Percentiles rank a stretch among this genome's conserved stretches.
Conservation (phyloP, 2,888 invertebrate species). For the Noctuana brunneofusca region DNA sequence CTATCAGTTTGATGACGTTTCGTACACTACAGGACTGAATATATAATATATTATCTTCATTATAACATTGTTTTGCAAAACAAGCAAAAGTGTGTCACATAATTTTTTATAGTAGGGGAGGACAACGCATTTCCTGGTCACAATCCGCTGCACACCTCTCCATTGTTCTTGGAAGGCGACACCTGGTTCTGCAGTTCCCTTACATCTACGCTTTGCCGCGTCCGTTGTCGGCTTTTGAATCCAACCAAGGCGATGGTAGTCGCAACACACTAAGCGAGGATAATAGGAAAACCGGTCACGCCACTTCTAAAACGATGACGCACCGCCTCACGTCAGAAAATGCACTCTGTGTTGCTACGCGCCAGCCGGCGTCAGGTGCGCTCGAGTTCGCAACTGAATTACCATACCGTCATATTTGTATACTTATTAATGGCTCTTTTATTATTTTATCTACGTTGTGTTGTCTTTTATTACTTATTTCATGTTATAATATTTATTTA, state of each 20-base stretch:
- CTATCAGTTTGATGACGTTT: constrained; percentile 1
- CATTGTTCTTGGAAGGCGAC: constrained; percentile 71
- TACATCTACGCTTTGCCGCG: constrained; percentile 46
- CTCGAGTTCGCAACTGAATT: constrained; percentile 17
- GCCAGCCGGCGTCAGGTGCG: constrained; percentile 10
- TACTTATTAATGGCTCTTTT: background rate
- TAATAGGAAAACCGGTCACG: constrained; percentile 69
- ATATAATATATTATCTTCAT: background rate
- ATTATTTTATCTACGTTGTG: too few species aligned
- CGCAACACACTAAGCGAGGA: constrained; percentile 62
- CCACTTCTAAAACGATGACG: constrained; percentile 53
- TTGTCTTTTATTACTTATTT: too few species aligned
- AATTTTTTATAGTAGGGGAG: constrained; percentile 18
- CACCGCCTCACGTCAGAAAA: constrained; percentile 60
- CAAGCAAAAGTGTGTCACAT: constrained; percentile 15
- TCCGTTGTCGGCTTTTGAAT: constrained; percentile 62
- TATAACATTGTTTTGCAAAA: constrained; percentile 17
- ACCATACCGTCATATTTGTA: background rate
- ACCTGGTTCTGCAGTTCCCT: constrained; percentile 55
- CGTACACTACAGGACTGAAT: too few species aligned
- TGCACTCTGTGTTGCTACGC: constrained; percentile 47
- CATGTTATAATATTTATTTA: too few species aligned
- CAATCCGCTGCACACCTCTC: constrained; percentile 48
- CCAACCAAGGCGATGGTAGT: constrained; percentile 57
- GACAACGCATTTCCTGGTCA: constrained; percentile 42